Conservation (phyloP, 2,797 vertebrate species). For the Tapirus indicus region DNA sequence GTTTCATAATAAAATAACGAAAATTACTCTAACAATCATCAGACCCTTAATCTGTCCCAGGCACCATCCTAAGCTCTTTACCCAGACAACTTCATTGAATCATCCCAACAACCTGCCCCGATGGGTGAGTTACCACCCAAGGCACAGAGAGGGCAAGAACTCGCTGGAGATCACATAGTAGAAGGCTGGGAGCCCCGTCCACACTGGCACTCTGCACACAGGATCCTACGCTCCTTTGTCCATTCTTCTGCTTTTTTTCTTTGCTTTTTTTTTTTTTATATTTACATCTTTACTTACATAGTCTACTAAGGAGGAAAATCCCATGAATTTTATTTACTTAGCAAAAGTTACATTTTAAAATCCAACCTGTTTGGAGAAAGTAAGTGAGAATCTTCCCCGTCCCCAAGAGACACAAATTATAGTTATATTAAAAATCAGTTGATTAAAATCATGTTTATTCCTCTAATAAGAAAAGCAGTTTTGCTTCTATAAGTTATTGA, state of each 20-base stretch:
- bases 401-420: background rate
- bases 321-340: background rate
- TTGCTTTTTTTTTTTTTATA: background rate
- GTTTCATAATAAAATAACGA: conserved; percentile 5
- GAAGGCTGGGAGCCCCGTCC: background rate
- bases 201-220: fast-evolving
- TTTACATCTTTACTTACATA: background rate
- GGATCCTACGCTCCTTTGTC: background rate
- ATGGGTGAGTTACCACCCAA: no score
- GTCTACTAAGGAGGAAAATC: background rate
- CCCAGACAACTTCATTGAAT: background rate
- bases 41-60: background rate
- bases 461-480: background rate
- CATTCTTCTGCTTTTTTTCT: background rate
- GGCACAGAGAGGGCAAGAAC: background rate
- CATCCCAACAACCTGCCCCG: background rate
- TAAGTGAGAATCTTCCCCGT: background rate
- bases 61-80: background rate
- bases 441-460: background rate
- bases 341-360: conserved; percentile 27
- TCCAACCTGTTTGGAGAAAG: background rate
- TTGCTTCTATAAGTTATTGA: conserved; percentile 14
- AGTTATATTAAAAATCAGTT: background rate
- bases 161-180: background rate
- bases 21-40: background rate